These are phyloP conservation scores for Epinephelus lanceolatus DNA, from an alignment of 2,113 vertebrate species.

Conservation along the genomic window DNA sequence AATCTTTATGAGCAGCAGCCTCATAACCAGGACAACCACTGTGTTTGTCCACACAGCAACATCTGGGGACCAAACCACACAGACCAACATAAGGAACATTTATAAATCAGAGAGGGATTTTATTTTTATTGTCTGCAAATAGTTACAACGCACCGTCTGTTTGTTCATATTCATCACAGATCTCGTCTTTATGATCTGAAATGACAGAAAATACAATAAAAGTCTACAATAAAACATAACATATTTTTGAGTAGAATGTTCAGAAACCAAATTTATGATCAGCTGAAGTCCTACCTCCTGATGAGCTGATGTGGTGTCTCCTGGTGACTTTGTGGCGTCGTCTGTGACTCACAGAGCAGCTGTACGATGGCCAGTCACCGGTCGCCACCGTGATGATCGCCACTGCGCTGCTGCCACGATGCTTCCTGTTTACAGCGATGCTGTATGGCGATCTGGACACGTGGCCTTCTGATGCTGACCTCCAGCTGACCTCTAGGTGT, in stretches of 20 bases:
- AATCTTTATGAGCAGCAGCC: conserved; percentile 81
- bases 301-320: conserved; percentile 36
- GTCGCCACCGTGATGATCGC: conserved; percentile 75
- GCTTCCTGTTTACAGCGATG: conserved; percentile 54
- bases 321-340: conserved; percentile 47
- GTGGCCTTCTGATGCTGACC: conserved; percentile 59
- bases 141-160: conserved; percentile 40
- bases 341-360: conserved; percentile 77
- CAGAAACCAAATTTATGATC: neutral
- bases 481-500: conserved; percentile 80
- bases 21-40: conserved; percentile 68
- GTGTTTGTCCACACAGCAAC: conserved; percentile 64
- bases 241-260: neutral
- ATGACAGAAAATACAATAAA: neutral
- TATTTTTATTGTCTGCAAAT: neutral
- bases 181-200: conserved; percentile 56
- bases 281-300: conserved; percentile 61
- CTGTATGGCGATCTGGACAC: conserved; percentile 35
- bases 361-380: conserved; percentile 78
- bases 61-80: conserved; percentile 56
- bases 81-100: conserved; percentile 5
- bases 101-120: neutral
- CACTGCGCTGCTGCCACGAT: conserved; percentile 55
- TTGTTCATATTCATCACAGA: conserved; percentile 51
- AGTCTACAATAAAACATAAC: neutral